phyloP scores from a whole-genome alignment of 1,140 invertebrate species.

The Drosophila erecta region DNA sequence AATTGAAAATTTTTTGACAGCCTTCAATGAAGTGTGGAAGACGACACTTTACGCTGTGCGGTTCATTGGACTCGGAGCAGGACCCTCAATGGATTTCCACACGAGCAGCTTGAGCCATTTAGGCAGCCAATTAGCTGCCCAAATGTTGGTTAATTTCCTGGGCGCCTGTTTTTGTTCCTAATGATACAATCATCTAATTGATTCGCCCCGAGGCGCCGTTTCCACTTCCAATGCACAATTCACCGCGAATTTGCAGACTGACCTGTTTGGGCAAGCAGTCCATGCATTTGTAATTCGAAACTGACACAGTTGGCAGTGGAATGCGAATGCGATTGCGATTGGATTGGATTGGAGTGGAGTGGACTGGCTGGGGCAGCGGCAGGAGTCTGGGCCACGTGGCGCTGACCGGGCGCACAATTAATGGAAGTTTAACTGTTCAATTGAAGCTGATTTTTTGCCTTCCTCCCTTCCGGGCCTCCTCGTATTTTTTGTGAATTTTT shows the following conservation, averaged over 20 bases:
- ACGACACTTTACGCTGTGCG: conserved; percentile 69
- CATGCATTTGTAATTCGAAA: conserved; percentile 80
- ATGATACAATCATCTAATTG: conserved; percentile 82
- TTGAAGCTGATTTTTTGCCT: conserved; percentile 69
- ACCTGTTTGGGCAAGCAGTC: conserved; percentile 75
- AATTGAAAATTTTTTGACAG: conserved; percentile 80
- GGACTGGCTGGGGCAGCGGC: conserved; percentile 33
- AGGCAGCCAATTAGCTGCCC: conserved; percentile 79
- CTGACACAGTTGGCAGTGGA: conserved; percentile 68
- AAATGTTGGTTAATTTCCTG: conserved; percentile 80
- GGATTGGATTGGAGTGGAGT: no score
- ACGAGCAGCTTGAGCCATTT: conserved; percentile 76
- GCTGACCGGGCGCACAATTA: conserved; percentile 73
- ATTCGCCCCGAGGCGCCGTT: conserved; percentile 37
- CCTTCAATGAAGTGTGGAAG: conserved; percentile 78
- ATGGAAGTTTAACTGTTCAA: conserved; percentile 84
- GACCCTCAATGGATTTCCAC: conserved; percentile 67
- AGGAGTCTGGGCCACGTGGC: conserved; percentile 41
- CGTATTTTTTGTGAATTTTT: conserved; percentile 10
- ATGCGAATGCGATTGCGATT: conserved; percentile 17
- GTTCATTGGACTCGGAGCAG: conserved; percentile 46
- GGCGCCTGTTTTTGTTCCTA: conserved; percentile 60
- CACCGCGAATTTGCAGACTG: conserved; percentile 67
- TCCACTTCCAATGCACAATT: conserved; percentile 36
- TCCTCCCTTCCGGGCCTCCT: conserved; percentile 10